Evolutionary conservation across 2,888 invertebrate genomes (phyloP).

Genomic region (Strigamia crassipes): DNA sequence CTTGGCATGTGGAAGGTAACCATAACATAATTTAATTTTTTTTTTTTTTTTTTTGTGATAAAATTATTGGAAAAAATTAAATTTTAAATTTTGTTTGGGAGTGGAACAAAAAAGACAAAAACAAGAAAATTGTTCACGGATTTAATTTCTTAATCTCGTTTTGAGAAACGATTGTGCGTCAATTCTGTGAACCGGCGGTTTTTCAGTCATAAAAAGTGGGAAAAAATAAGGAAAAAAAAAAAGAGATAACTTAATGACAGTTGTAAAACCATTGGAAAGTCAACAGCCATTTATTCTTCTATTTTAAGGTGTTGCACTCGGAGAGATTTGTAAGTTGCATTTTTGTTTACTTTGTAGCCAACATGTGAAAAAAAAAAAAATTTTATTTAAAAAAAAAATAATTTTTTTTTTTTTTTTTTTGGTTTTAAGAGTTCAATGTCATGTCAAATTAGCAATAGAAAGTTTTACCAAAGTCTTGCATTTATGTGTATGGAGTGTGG

Average conservation of each 20-base stretch:
- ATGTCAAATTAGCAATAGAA: background rate
- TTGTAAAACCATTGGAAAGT: background rate
- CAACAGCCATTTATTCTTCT: background rate
- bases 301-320: background rate
- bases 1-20: background rate
- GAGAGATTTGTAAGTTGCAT: background rate
- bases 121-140: too few relatives aligned
- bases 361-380: background rate
- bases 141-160: conserved; percentile 18
- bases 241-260: conserved; percentile 3
- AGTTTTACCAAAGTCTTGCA: background rate
- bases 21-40: background rate
- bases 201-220: background rate
- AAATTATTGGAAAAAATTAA: background rate
- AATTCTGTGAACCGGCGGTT: conserved; percentile 5
- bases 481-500: background rate
- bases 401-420: background rate
- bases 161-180: background rate
- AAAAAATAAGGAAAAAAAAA: background rate
- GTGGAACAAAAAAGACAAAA: too few relatives aligned
- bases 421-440: background rate
- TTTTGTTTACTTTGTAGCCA: background rate
- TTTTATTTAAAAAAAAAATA: too few relatives aligned
- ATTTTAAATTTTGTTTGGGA: too few relatives aligned
- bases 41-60: background rate